phyloP scores from a whole-genome alignment of 2,797 vertebrate genomes.

The Pogoniulus pusillus region DNA sequence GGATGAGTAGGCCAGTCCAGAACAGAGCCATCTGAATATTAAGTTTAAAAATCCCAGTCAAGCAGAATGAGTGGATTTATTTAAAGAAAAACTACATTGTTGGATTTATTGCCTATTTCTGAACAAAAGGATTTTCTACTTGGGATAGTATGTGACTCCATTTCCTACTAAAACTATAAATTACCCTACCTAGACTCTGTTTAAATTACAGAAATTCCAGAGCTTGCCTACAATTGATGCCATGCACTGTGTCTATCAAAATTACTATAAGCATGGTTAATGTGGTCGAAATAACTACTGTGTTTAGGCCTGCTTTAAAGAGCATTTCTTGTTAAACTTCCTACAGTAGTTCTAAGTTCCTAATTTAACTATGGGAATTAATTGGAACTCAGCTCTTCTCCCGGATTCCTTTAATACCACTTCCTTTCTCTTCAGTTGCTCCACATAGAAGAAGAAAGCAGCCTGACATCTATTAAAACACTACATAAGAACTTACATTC shows the following conservation, averaged over 20 bases:
- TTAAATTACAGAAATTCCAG: neutral
- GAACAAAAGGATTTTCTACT: neutral
- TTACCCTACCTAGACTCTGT: neutral
- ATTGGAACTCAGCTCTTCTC: conserved; percentile 31
- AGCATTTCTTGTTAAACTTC: conserved; percentile 22
- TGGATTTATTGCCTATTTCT: neutral
- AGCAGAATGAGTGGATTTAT: neutral
- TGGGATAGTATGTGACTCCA: neutral
- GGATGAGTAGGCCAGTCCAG: neutral
- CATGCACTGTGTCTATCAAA: neutral
- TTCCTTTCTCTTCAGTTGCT: conserved; percentile 30
- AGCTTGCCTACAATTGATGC: neutral
- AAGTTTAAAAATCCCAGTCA: neutral
- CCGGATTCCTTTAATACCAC: conserved; percentile 37
- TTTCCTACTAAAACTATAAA: neutral
- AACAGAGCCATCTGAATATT: neutral
- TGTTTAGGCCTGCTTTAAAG: conserved; percentile 7
- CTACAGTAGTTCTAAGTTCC: conserved; percentile 39
- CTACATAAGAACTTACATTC: neutral
- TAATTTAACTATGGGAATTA: conserved; percentile 51
- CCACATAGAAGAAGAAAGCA: neutral
- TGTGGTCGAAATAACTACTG: neutral
- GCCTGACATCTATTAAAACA: neutral
- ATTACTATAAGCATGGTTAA: neutral
- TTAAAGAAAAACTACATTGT: neutral